Evolutionary conservation across 37 sponge, comb jelly and placozoan species (phyloP), one percentile per base, ranked within the genome.

Genomic region (Geodia barretti): DNA sequence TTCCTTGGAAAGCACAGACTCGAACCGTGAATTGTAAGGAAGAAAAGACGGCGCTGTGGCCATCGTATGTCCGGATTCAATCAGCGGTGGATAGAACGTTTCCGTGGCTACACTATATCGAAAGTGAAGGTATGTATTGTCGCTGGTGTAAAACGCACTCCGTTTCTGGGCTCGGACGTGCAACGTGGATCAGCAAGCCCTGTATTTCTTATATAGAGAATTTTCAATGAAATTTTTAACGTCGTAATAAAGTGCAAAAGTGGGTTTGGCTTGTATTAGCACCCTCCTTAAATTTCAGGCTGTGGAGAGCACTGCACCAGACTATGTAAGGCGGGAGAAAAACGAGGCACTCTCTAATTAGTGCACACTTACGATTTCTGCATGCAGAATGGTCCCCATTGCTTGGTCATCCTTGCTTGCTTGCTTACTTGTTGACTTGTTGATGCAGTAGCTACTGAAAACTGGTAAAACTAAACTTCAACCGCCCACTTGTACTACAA

Each of bases 121-220:
- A 47, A 14, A 47, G 54, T 14, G 54, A 47, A 47, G 54, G 54
- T 47, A 47, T 47, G 54, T 47, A 47, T 14, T 47, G 54, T 47
- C 54, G 54, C 54, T 47, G 54, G 54, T 47, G 54, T 47, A 47
- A 47, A 47, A 47, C 54, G 54, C 54, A 47, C 54, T 17, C 54
- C 14, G 54, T 47, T 17, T 7, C 11, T 14, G 54, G 7, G 7
- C 54, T 7, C 14, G 54, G 54, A 47, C 54, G 54, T 47, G 14
- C 54, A 17, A 63, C 65, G 33, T 82, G 83, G 83, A 25, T 62
- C n/a, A 26, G 33, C 32, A 64, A 73, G 31, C 83, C 83, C 31
- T 82, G 74, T 54, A 82, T 60, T 26, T 73, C 29, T 73, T 34
- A 59, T 29, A 36, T 73, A 36, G 39, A 79, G 79, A 66, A 86